phyloP scores from a whole-genome alignment of 1,140 invertebrate genomes.

The Cydia pomonella region DNA sequence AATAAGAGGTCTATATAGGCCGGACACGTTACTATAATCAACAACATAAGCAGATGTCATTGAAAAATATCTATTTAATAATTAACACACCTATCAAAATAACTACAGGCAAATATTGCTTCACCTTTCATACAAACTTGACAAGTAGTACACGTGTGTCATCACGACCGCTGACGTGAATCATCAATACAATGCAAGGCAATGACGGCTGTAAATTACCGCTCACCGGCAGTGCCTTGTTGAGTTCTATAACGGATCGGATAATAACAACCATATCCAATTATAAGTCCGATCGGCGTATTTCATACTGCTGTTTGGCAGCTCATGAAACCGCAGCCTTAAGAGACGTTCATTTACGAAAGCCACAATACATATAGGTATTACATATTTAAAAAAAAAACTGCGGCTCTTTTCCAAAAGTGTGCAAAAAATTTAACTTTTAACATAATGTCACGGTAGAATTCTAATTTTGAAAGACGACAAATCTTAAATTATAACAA shows the following conservation, averaged over 20 bases:
- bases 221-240: slow-evolving; percentile 23
- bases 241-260: slow-evolving; percentile 14
- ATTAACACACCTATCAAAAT: not conserved
- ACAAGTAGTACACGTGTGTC: slow-evolving; percentile 6
- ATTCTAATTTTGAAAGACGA: too few species aligned
- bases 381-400: too few species aligned
- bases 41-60: not conserved
- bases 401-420: too few species aligned
- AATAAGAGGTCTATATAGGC: not conserved
- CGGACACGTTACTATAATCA: too few species aligned
- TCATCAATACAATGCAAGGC: not conserved
- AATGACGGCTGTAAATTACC: slow-evolving; percentile 5
- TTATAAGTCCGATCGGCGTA: slow-evolving; percentile 1
- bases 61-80: not conserved
- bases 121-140: not conserved
- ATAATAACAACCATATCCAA: slow-evolving; percentile 17
- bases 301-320: not conserved
- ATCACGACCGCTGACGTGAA: not conserved
- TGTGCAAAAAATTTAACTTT: too few species aligned
- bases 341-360: not conserved
- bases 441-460: too few species aligned
- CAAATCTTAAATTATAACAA: too few species aligned
- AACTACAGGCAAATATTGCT: not conserved
- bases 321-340: not conserved
- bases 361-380: too few species aligned